Base-by-base conservation (phyloP, 2,888 invertebrate genomes). In the Camptogramma bilineatum region DNA sequence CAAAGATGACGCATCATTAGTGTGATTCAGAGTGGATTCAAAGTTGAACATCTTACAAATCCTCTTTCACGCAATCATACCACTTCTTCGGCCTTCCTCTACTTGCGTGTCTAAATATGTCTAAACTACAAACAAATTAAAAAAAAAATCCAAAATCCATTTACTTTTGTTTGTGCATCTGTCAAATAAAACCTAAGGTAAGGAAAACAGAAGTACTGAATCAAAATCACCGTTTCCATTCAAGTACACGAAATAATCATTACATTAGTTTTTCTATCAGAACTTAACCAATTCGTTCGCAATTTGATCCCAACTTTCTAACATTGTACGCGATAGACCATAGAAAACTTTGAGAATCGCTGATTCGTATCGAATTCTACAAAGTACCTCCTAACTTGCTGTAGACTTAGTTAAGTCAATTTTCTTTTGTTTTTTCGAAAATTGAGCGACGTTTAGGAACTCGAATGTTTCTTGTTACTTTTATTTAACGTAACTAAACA, bases 251-350 rank as follows among this genome's bases (percentile, higher is more conserved):
- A 51, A 52, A 56, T 47, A 52, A 48, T 57, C 57, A 65, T 62
- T 53, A 57, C 61, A 58, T 51, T 58, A 50, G 65, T 65, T 66
- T 66, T 66, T 58, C 58, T 51, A 66, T 66, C 65, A 62, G 58
- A 62, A 66, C 53, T 66, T 55, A 7, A 51, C 46, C 58, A 59
- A 66, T 66, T 58, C 42, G 51, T 54, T 57, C 54, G 58, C 51
- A 31, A 58, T 62, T 63, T 57, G 39, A 17, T 42, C 17, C 51
- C 2, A 61, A 65, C 51, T 65, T 65, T 62, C 53, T 54, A 53
- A 46, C 65, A 47, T 39, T 39, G 61, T 28, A 28, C 39, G 60
- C 61, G 46, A 65, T 62, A 58, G 65, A 54, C 54, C 57, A 57
- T 54, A 39, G 56, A 31, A 54, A 64, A 67, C 57, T 67, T 67